Evolutionary conservation across 2,797 vertebrate species (phyloP).

Genomic region (Lepilemur ruficaudatus): DNA sequence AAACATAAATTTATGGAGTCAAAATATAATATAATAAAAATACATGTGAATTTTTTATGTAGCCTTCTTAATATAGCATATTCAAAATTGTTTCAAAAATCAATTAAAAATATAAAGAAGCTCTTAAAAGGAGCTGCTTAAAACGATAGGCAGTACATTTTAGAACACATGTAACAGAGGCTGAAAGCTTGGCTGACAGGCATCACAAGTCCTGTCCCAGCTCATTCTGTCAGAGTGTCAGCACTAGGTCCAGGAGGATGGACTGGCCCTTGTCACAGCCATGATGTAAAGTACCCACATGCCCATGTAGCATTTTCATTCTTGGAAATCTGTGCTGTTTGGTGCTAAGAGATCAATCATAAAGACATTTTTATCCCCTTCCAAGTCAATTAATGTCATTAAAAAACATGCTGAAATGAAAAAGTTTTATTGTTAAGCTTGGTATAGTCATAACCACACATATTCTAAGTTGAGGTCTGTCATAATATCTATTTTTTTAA

Average conservation of each 20-base stretch:
- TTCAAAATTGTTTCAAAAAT: slow-evolving; percentile 3
- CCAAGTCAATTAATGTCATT: not conserved
- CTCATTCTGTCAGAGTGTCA: not conserved
- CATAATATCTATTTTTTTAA: not conserved
- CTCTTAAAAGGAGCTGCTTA: not conserved
- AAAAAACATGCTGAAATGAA: not conserved
- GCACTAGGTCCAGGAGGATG: not conserved
- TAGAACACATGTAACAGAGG: not conserved
- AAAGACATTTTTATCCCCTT: slow-evolving; percentile 17
- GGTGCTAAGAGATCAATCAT: not conserved
- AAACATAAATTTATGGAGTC: not conserved
- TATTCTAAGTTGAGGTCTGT: not conserved
- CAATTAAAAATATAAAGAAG: not conserved
- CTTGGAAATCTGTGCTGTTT: not conserved
- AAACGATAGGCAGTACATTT: not conserved
- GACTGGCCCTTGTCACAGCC: not conserved
- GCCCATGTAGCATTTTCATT: not conserved
- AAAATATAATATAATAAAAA: not conserved
- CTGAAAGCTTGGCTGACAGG: not conserved
- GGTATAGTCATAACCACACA: not conserved
- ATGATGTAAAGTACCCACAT: fast-evolving
- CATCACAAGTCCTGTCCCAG: not conserved
- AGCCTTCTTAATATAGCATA: not conserved
- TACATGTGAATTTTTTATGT: not conserved
- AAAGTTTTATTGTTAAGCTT: not conserved